phyloP scores from a whole-genome alignment of 2,888 invertebrate species.

The Eupithecia subumbrata region DNA sequence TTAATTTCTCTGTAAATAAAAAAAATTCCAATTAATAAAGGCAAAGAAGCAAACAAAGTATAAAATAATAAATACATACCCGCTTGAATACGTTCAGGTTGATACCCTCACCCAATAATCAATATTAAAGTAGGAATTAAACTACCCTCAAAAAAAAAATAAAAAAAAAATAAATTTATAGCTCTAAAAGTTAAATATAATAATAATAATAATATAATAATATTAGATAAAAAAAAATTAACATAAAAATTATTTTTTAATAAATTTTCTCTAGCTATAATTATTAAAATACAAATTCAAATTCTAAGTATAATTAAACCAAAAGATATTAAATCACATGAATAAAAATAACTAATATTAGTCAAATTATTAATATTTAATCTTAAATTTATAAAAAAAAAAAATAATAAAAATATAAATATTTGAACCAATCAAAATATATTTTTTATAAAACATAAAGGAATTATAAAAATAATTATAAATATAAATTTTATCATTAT shows the following conservation, averaged over 20 bases:
- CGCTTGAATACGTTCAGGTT: background rate
- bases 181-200: slow-evolving; percentile 83
- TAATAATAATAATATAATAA: slow-evolving; percentile 80
- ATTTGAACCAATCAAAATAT: slow-evolving; percentile 39
- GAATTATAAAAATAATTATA: slow-evolving; percentile 58
- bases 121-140: too few species aligned
- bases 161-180: slow-evolving; percentile 86
- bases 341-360: slow-evolving; percentile 60
- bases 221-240: slow-evolving; percentile 80
- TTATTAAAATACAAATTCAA: slow-evolving; percentile 83
- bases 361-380: slow-evolving; percentile 63
- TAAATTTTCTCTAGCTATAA: slow-evolving; percentile 58
- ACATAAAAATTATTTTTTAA: slow-evolving; percentile 71
- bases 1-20: slow-evolving; percentile 72
- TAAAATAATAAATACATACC: background rate
- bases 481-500: slow-evolving; percentile 84
- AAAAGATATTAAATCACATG: too few species aligned
- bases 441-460: background rate
- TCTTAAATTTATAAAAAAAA: slow-evolving; percentile 75
- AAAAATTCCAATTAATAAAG: slow-evolving; percentile 68
- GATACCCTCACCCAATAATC: too few species aligned
- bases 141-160: too few species aligned
- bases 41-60: background rate
- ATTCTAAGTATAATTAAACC: too few species aligned
- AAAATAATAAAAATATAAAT: slow-evolving; percentile 79